Percentiles rank a stretch among this genome's conserved stretches.
Evolutionary conservation across 2,888 invertebrate genomes (phyloP).

Genomic region (Drosophila infuscata): DNA sequence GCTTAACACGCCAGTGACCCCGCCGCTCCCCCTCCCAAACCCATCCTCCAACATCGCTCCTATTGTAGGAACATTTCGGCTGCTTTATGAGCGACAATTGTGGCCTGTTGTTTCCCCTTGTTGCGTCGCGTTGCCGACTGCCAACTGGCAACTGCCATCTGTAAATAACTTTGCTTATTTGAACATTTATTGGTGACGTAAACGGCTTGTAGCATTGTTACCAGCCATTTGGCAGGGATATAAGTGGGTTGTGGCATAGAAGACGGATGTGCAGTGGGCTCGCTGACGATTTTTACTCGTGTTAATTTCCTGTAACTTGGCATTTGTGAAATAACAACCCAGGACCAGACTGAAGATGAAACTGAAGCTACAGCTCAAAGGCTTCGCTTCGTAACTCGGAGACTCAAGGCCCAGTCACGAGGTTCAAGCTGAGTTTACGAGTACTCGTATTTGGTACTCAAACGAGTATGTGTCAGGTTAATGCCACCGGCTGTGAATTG

Average conservation of each 20-base stretch:
- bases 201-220: constrained; percentile 66
- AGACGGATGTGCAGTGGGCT: constrained; percentile 28
- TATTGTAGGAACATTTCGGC: constrained; percentile 48
- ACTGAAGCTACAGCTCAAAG: background rate
- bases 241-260: constrained; percentile 8
- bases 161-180: constrained; percentile 77
- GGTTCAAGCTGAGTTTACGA: constrained; percentile 57
- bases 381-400: background rate
- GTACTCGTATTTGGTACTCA: constrained; percentile 31
- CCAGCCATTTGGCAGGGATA: constrained; percentile 29
- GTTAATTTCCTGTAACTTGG: constrained; percentile 72
- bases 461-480: constrained; percentile 47
- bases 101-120: constrained; percentile 39
- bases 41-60: background rate
- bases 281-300: constrained; percentile 69
- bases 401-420: constrained; percentile 36
- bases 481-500: constrained; percentile 63
- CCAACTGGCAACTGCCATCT: constrained; percentile 45
- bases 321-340: constrained; percentile 44
- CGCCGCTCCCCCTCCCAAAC: background rate
- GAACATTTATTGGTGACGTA: constrained; percentile 79
- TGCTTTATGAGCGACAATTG: constrained; percentile 75
- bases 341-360: constrained; percentile 16
- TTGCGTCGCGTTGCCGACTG: constrained; percentile 13
- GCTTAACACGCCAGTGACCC: constrained; percentile 48